Percentiles rank a stretch among this genome's conserved stretches.
Evolutionary conservation across 2,797 vertebrate species (phyloP).

Genomic region (Pseudomugil gertrudae): DNA sequence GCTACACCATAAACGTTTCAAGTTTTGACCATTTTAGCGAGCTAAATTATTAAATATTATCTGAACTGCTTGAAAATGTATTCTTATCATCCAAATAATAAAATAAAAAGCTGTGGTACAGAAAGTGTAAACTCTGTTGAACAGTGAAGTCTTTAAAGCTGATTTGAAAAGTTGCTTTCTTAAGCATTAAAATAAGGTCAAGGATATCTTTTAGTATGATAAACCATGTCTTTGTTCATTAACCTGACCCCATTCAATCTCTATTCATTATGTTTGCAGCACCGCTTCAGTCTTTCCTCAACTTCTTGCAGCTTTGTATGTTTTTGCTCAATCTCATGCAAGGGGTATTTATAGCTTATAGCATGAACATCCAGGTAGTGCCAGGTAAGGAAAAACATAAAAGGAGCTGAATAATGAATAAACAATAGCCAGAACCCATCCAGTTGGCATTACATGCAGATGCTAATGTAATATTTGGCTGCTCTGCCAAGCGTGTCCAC

Average conservation of each 20-base stretch:
- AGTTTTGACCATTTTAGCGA: no score
- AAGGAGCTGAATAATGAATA: slow-evolving; percentile 30
- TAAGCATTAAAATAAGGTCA: slow-evolving; percentile 7
- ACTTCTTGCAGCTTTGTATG: slow-evolving; percentile 8
- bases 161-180: no score
- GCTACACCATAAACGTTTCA: no score
- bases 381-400: slow-evolving; percentile 31
- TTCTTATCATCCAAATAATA: no score
- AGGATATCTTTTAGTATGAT: slow-evolving; percentile 10
- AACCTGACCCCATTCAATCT: slow-evolving; percentile 2
- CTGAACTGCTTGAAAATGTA: no score
- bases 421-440: slow-evolving; percentile 33
- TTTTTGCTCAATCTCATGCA: slow-evolving; percentile 14
- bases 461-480: slow-evolving; percentile 53
- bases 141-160: slow-evolving; percentile 14
- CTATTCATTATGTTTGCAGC: slow-evolving; percentile 48
- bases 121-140: background rate
- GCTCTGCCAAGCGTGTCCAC: slow-evolving; percentile 34
- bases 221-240: slow-evolving; percentile 14
- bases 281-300: slow-evolving; percentile 32
- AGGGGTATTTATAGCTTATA: slow-evolving; percentile 35
- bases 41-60: no score
- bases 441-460: slow-evolving; percentile 40
- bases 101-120: no score
- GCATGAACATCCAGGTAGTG: slow-evolving; percentile 7